Conservation (phyloP, 1,140 invertebrate species). For the Probaryconus sp. region DNA sequence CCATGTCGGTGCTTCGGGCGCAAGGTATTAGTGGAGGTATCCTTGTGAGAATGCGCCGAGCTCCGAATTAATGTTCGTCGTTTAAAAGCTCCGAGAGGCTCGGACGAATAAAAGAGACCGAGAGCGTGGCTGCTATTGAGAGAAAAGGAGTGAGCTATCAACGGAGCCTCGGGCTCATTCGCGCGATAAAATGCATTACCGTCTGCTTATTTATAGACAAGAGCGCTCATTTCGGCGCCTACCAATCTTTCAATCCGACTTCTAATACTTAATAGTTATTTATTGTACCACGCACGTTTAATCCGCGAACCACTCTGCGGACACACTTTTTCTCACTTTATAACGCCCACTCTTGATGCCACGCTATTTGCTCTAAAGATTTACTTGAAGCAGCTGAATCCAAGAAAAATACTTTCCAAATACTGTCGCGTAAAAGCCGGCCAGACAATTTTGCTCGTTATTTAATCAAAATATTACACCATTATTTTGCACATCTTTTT, state of each 20-base stretch:
- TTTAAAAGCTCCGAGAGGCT: conserved; percentile 57
- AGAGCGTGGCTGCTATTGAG: background rate
- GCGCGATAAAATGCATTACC: conserved; percentile 71
- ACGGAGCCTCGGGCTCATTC: conserved; percentile 35
- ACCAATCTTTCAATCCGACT: conserved; percentile 67
- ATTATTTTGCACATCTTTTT: too few relatives aligned
- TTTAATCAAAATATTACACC: too few relatives aligned
- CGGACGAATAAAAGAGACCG: conserved; percentile 14
- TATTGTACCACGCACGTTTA: conserved; percentile 53
- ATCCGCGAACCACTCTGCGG: conserved; percentile 44
- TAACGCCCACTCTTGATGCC: conserved; percentile 33
- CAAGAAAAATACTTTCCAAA: too few relatives aligned
- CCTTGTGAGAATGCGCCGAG: conserved; percentile 52
- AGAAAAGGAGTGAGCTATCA: conserved; percentile 15
- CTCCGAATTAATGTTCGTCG: conserved; percentile 65
- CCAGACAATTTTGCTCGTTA: too few relatives aligned
- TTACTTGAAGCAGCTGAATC: background rate
- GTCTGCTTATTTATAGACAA: conserved; percentile 70
- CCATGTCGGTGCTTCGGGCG: conserved; percentile 23
- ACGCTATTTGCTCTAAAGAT: conserved; percentile 29
- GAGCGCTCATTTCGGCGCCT: conserved; percentile 66
- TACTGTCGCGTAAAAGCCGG: too few relatives aligned
- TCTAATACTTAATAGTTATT: conserved; percentile 67
- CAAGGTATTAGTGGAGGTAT: too few relatives aligned
- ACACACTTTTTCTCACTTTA: conserved; percentile 56